These are phyloP conservation scores for Labeo rohita DNA, from an alignment of 2,113 vertebrate genomes.

Conservation along the genomic window DNA sequence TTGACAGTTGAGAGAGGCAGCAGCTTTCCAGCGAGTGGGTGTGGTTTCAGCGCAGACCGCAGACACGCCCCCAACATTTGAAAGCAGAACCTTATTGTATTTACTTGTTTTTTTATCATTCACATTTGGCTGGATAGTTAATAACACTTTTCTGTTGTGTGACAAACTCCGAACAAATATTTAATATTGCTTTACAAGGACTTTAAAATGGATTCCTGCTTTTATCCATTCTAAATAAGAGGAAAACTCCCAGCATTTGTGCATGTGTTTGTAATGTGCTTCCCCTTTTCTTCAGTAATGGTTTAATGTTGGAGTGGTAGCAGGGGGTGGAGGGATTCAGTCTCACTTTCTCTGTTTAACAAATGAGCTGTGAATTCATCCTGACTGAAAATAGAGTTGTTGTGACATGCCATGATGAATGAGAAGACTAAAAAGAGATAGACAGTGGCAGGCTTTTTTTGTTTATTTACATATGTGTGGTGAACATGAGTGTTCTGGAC, in stretches of 20 bases:
- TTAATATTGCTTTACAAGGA: too few species aligned
- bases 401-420: background rate
- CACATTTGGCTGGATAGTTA: too few species aligned
- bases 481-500: background rate
- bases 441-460: background rate
- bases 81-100: too few species aligned
- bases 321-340: background rate
- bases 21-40: too few species aligned
- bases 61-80: too few species aligned
- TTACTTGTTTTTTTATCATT: too few species aligned
- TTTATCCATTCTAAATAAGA: background rate
- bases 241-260: background rate
- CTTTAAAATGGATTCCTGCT: too few species aligned
- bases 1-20: too few species aligned
- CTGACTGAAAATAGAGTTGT: slow-evolving; percentile 17
- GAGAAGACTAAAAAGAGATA: slow-evolving; percentile 2
- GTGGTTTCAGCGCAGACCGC: too few species aligned
- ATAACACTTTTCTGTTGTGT: too few species aligned
- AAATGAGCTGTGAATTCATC: slow-evolving; percentile 31
- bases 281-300: background rate
- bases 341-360: slow-evolving; percentile 26
- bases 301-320: slow-evolving; percentile 3
- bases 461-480: slow-evolving; percentile 10
- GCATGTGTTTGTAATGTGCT: background rate
- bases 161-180: too few species aligned